Evolutionary conservation across 2,113 vertebrate species (phyloP).

Genomic region (Notothenia coriiceps): DNA sequence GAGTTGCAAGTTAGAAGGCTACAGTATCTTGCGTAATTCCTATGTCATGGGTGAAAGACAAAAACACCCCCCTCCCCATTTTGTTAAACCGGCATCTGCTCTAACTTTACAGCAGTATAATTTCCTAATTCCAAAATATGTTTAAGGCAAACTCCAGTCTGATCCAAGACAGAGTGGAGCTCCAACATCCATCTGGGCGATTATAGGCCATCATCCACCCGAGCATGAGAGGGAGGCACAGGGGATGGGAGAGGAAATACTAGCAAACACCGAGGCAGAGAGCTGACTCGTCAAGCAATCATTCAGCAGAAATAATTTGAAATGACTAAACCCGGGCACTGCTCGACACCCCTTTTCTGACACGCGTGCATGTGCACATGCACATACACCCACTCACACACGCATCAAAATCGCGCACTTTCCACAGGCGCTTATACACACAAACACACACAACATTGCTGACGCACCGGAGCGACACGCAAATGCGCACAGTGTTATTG

Average conservation of each 20-base stretch:
- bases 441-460: constrained; percentile 35
- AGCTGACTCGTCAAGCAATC: constrained; percentile 60
- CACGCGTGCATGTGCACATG: neutral
- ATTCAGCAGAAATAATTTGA: constrained; percentile 72
- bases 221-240: constrained; percentile 4
- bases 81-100: constrained; percentile 26
- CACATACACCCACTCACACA: constrained; percentile 22
- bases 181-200: constrained; percentile 61
- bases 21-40: constrained; percentile 22
- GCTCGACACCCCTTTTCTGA: constrained; percentile 18
- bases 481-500: constrained; percentile 44
- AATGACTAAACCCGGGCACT: constrained; percentile 51
- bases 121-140: constrained; percentile 48
- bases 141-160: constrained; percentile 27
- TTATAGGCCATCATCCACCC: constrained; percentile 57
- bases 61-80: neutral
- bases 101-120: constrained; percentile 52
- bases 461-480: constrained; percentile 56
- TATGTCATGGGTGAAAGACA: neutral
- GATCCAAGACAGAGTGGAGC: constrained; percentile 47
- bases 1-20: constrained; percentile 15
- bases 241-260: constrained; percentile 25
- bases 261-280: constrained; percentile 30
- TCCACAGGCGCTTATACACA: neutral
- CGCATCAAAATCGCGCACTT: neutral